Conservation (phyloP, 2,888 invertebrate species). For the Aphodius granarius region DNA sequence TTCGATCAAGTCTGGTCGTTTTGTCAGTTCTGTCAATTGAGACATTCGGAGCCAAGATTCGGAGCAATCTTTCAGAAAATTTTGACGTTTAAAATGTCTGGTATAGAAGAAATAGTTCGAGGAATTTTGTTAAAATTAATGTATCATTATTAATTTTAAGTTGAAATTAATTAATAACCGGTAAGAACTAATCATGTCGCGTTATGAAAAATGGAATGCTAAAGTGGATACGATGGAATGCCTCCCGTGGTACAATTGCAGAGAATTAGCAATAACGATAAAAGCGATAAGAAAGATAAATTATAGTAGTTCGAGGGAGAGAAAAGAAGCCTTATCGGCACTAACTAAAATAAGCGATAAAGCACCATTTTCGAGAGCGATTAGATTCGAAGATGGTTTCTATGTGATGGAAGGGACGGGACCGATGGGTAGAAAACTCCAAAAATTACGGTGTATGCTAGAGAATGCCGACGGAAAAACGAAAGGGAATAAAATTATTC, state of each 20-base stretch:
- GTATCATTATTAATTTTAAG: background rate
- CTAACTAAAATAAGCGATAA: conserved; percentile 5
- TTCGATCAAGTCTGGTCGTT: too few species aligned
- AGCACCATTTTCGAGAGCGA: background rate
- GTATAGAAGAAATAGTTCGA: background rate
- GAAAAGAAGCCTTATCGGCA: background rate
- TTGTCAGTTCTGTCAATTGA: too few species aligned
- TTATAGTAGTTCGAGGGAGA: background rate
- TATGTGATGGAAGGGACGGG: conserved; percentile 2
- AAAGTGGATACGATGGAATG: conserved; percentile 10
- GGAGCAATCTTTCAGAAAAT: background rate
- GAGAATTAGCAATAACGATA: conserved; percentile 1
- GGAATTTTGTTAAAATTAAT: background rate
- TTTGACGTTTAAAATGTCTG: background rate
- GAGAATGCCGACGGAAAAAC: background rate
- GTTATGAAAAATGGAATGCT: conserved; percentile 3
- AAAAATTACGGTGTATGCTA: conserved; percentile 2
- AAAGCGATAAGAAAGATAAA: background rate
- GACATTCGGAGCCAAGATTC: too few species aligned
- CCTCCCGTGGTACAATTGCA: conserved; percentile 5
- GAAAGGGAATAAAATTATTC: background rate
- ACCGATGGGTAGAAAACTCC: background rate
- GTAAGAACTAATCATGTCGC: background rate
- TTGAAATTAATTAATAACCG: background rate
- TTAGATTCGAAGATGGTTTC: background rate